These are phyloP conservation scores for Strigamia transsilvanica DNA, from an alignment of 2,888 invertebrate species.

Conservation along the genomic window DNA sequence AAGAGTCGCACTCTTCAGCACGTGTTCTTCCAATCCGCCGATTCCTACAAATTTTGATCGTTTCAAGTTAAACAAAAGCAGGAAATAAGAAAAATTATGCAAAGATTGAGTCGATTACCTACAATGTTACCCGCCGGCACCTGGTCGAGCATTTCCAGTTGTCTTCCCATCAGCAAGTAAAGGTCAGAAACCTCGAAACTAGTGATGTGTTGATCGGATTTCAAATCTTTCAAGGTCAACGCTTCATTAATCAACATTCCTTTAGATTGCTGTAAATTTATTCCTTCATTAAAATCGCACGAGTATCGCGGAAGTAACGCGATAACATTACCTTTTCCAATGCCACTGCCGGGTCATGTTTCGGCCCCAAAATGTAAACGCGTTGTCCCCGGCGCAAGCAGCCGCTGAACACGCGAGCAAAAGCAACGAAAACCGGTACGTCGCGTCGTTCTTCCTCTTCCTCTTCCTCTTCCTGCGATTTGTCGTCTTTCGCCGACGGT, in stretches of 20 bases:
- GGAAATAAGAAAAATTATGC: too few species aligned
- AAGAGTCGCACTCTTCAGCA: slow-evolving; percentile 89
- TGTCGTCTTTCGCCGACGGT: not conserved
- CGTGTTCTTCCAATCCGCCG: slow-evolving; percentile 82
- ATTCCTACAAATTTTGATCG: slow-evolving; percentile 71
- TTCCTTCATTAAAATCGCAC: not conserved
- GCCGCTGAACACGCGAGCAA: slow-evolving; percentile 93
- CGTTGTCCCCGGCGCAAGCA: slow-evolving; percentile 77
- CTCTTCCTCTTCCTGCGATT: not conserved
- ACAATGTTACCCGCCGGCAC: slow-evolving; percentile 91
- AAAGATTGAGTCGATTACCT: slow-evolving; percentile 65
- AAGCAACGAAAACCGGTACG: slow-evolving; percentile 79
- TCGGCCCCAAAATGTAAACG: slow-evolving; percentile 85
- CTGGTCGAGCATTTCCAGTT: slow-evolving; percentile 79
- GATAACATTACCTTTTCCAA: slow-evolving; percentile 62
- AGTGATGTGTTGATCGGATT: slow-evolving; percentile 72
- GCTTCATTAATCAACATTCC: slow-evolving; percentile 56
- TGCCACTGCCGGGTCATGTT: slow-evolving; percentile 79
- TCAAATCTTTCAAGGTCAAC: slow-evolving; percentile 60
- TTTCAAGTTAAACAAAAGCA: too few species aligned
- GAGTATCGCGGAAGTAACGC: not conserved
- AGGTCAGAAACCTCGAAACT: slow-evolving; percentile 74
- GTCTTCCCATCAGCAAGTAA: slow-evolving; percentile 92
- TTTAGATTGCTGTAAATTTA: not conserved
- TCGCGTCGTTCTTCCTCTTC: slow-evolving; percentile 54